These are phyloP conservation scores for Phaedon cochleariae DNA, from an alignment of 2,888 invertebrate genomes.

Conservation along the genomic window DNA sequence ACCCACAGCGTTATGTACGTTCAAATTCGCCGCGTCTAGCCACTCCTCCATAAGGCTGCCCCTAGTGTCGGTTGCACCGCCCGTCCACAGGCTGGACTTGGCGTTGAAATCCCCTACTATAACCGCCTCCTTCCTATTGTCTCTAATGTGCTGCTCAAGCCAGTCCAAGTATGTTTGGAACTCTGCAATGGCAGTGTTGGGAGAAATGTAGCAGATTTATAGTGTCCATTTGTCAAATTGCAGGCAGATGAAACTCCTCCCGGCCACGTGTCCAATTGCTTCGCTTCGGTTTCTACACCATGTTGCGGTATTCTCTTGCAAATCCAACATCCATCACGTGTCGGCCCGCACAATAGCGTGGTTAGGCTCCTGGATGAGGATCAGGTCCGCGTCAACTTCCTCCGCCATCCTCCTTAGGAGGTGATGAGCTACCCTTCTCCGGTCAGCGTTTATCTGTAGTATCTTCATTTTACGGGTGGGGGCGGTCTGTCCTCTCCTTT, in stretches of 20 bases:
- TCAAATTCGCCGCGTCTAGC: background rate
- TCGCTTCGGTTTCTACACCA: slow-evolving; percentile 9
- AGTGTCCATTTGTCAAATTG: background rate
- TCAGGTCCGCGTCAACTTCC: background rate
- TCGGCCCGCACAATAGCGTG: background rate
- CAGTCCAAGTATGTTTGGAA: background rate
- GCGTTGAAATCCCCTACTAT: too few species aligned
- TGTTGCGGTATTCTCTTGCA: background rate
- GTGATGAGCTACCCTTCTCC: too few species aligned
- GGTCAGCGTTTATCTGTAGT: too few species aligned
- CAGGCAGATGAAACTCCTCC: background rate
- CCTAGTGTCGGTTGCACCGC: background rate
- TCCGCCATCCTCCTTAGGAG: background rate
- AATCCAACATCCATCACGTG: slow-evolving; percentile 8
- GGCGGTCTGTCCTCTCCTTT: too few species aligned
- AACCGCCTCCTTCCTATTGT: too few species aligned
- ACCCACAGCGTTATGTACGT: background rate
- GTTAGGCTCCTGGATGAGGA: slow-evolving; percentile 12
- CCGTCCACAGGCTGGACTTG: slow-evolving; percentile 22
- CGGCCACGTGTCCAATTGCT: background rate
- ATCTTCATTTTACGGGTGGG: too few species aligned
- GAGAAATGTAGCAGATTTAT: slow-evolving; percentile 13
- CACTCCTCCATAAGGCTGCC: slow-evolving; percentile 13
- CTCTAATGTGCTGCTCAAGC: too few species aligned
- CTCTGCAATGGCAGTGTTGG: background rate